Base-by-base conservation (phyloP, 2,888 invertebrate species). In the Blomia tropicalis region DNA sequence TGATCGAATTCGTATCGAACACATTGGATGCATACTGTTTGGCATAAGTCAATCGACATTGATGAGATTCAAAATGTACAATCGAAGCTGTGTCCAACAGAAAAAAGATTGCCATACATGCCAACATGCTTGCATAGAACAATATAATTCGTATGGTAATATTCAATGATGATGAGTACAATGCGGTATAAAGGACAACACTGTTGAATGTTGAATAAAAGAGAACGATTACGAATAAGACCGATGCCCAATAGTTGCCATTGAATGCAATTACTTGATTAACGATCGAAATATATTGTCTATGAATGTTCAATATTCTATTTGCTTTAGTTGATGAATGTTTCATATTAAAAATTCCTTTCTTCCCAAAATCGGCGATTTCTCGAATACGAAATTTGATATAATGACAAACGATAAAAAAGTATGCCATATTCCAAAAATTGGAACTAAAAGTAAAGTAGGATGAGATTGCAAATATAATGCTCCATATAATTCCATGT, bases 341-440 rank as follows among this genome's bases (percentile, higher is more conserved):
- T 19, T 27, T n/a, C 4, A 17, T 51, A 29, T 2, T 25, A 2
- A 47, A 47, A 14, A 23, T 25, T 23, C n/a, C 17, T 5, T 36
- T 31, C 22, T 2, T 32, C 2, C 17, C 56, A 2, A 31, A 3
- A 44, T 58, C 59, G 25, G 22, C 25, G 19, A 27, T 58, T 5
- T 58, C 43, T 3, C 59, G 59, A 2, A 58, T 36, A n/a, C 29
- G 36, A 27, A 22, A 41, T 14, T 36, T 51, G 2, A 58, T 2
- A 36, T 25, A 43, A 17, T 14, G 36, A 41, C 59, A 58, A 17
- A 58, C 17, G 7, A 58, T 2, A 22, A 43, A 58, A 23, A 58
- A 58, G 25, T 58, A 58, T 14, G 36, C 25, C 4, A 58, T 3
- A 43, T 58, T 32, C 59, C 59, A 58, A n/a, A 27, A 58, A 27